Conservation (phyloP, 2,797 vertebrate species). For the Lutjanus campechanus region DNA sequence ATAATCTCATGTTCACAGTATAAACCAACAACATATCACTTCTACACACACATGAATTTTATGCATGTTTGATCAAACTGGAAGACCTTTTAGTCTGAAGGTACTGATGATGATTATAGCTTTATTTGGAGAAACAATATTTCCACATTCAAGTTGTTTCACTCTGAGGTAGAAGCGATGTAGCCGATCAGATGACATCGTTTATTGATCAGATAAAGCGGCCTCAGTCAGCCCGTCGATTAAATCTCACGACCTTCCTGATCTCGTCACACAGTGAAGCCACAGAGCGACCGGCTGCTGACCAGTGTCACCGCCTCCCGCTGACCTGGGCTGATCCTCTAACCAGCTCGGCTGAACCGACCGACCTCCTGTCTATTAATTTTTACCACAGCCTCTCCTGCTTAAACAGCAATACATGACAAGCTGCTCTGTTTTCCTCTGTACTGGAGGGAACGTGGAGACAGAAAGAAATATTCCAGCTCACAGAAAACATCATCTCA, state of each 20-base stretch:
- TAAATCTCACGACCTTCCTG: constrained; percentile 22
- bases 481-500: not conserved
- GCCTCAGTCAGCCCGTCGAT: constrained; percentile 14
- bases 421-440: not conserved
- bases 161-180: not conserved
- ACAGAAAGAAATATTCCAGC: not conserved
- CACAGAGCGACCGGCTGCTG: not conserved
- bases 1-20: no score
- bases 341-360: not conserved
- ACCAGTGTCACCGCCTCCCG: constrained; percentile 7
- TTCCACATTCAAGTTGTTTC: not conserved
- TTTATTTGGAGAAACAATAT: not conserved
- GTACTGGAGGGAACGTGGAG: not conserved
- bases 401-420: not conserved
- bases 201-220: constrained; percentile 25
- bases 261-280: not conserved
- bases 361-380: not conserved
- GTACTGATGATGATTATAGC: not conserved
- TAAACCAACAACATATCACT: no score
- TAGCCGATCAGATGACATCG: not conserved
- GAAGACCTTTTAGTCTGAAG: not conserved
- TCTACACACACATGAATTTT: no score
- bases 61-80: not conserved
- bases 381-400: not conserved
- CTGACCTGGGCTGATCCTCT: not conserved